Conservation (phyloP, 2,113 vertebrate genomes). For the Grammomys dolichurus region DNA sequence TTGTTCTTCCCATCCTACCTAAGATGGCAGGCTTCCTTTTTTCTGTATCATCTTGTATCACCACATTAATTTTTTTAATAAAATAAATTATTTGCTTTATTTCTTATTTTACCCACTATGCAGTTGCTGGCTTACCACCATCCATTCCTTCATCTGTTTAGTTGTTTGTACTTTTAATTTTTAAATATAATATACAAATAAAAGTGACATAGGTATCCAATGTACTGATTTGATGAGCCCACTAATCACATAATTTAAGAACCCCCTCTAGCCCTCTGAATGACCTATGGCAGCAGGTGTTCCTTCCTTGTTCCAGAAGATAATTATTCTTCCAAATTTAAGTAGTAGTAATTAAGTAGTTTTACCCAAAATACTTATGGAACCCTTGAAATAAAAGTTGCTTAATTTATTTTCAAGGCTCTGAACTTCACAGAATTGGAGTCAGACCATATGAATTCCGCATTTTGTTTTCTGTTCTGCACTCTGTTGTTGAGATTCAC, state of each 20-base stretch:
- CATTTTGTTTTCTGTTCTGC: neutral
- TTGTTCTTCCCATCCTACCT: neutral
- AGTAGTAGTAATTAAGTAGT: neutral
- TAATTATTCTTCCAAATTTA: conserved; percentile 9
- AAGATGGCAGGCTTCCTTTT: neutral
- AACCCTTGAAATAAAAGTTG: neutral
- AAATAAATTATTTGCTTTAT: conserved; percentile 20
- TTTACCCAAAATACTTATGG: neutral
- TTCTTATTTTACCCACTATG: neutral
- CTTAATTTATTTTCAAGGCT: conserved; percentile 17
- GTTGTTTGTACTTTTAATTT: conserved; percentile 47
- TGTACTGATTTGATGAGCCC: neutral
- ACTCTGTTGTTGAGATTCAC: conserved; percentile 47
- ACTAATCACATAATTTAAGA: neutral
- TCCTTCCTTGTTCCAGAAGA: neutral
- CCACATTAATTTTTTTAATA: neutral
- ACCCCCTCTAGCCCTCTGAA: neutral
- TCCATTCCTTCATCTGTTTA: conserved; percentile 17
- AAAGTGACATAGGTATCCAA: neutral
- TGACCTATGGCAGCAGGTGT: neutral
- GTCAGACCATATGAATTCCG: neutral
- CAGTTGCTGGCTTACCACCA: neutral
- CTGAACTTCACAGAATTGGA: conserved; percentile 26
- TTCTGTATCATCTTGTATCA: neutral
- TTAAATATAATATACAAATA: neutral